Base-by-base conservation (phyloP, 2,888 invertebrate species). In the Gisinianus flammeolus region DNA sequence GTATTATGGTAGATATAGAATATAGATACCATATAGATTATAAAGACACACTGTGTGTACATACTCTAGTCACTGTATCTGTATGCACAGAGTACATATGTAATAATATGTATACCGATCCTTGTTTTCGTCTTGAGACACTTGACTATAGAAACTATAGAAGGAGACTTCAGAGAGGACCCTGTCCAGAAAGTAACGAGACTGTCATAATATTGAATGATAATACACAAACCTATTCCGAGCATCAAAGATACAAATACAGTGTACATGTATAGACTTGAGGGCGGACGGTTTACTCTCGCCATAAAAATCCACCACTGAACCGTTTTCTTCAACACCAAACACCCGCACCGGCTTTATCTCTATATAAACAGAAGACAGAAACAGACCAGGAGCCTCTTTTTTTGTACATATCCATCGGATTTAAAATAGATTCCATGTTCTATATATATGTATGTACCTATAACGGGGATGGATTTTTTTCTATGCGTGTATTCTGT, bases 161-260 rank as follows among this genome's bases (percentile, higher is more conserved):
- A 10, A 6, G 44, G n/a, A 16, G 12, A 12, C 62, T 62, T 62
- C 16, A 54, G 26, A 62, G 26, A 16, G 26, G 26, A 2, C 62
- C 24, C 19, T 62, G 44, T 28, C 24, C 26, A 19, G 19, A 75
- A 73, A 31, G 76, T 69, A 76, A 76, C 70, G 70, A 76, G 68
- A 31, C 69, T 76, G 76, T 76, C 76, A 76, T 70, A 69, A 76
- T 76, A 76, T 64, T 70, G 70, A 66, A 33, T 66, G 54, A 35
- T 44, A 19, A 44, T 44, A 44, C 44, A 44, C 12, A 19, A 44
- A 44, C 6, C 44, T n/a, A n/a, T n/a, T 44, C 72, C 62, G 56
- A 71, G 62, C 22, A 44, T n/a, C 52, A 72, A 31, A 28, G 30
- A 22, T 54, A 72, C 54, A 67, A 67, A 67, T n/a, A 33, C 4